Percentiles rank a stretch among this genome's conserved stretches.
phyloP scores from a whole-genome alignment of 2,888 invertebrate genomes.

The Temnothorax ravouxi region DNA sequence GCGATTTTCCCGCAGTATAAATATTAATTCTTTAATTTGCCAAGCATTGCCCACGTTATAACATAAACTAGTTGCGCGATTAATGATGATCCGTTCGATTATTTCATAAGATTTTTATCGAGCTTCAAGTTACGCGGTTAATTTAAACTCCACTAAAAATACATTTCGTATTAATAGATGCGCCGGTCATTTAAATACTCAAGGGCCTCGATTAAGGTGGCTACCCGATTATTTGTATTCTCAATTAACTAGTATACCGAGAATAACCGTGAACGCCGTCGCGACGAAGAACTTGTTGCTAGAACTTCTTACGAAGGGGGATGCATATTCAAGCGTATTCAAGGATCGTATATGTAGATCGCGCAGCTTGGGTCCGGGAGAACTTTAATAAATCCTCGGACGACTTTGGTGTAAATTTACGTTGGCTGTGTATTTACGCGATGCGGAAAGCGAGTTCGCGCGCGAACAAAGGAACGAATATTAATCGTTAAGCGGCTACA shows the following conservation, averaged over 20 bases:
- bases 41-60: background rate
- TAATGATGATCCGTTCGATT: background rate
- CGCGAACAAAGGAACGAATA: constrained; percentile 65
- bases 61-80: background rate
- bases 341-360: constrained; percentile 28
- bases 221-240: background rate
- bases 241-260: background rate
- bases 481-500: constrained; percentile 52
- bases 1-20: constrained; percentile 22
- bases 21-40: constrained; percentile 5
- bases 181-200: background rate
- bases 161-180: background rate
- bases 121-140: background rate
- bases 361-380: constrained; percentile 4
- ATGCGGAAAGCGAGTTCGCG: constrained; percentile 16
- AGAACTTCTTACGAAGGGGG: constrained; percentile 2
- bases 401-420: constrained; percentile 50
- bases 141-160: background rate
- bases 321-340: constrained; percentile 32
- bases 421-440: constrained; percentile 55
- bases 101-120: background rate
- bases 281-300: constrained; percentile 27
- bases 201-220: background rate
- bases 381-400: constrained; percentile 65
- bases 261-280: background rate